phyloP scores from a whole-genome alignment of 2,113 vertebrate genomes.

The Ornithorhynchus anatinus region DNA sequence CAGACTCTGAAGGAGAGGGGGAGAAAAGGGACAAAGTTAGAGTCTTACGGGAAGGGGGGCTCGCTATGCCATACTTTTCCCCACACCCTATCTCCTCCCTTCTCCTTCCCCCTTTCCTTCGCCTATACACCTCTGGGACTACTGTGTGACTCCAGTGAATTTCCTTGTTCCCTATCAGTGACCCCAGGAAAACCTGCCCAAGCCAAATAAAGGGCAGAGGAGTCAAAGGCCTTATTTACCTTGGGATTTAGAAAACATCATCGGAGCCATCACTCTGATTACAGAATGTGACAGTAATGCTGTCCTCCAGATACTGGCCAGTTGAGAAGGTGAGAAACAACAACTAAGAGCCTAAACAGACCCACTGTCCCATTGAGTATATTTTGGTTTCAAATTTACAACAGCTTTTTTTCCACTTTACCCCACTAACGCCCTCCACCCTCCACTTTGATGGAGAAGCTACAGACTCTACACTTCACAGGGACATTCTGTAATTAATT shows the following conservation, averaged over 20 bases:
- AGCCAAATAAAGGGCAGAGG: neutral
- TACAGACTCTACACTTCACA: neutral
- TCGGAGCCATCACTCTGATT: neutral
- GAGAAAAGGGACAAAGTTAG: neutral
- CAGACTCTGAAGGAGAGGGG: neutral
- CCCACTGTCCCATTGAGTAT: neutral
- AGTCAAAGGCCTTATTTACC: conserved; percentile 2
- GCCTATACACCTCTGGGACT: too few species aligned
- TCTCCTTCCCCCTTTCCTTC: too few species aligned
- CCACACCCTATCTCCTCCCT: neutral
- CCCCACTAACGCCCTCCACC: neutral
- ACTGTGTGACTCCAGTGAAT: too few species aligned
- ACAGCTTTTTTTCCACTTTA: neutral
- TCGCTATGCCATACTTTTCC: neutral
- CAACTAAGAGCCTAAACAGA: conserved; percentile 6
- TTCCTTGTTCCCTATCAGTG: neutral
- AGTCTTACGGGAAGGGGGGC: neutral
- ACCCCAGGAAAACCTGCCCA: neutral
- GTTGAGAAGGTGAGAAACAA: conserved; percentile 20
- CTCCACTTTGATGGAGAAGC: neutral
- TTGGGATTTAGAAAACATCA: neutral
- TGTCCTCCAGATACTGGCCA: neutral
- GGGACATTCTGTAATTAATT: neutral
- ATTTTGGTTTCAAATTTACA: conserved; percentile 21
- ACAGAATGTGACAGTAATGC: too few species aligned